Percentiles rank a stretch among this genome's conserved stretches.
These are phyloP conservation scores for Apotomis capreana DNA, from an alignment of 2,888 invertebrate genomes.

Conservation along the genomic window DNA sequence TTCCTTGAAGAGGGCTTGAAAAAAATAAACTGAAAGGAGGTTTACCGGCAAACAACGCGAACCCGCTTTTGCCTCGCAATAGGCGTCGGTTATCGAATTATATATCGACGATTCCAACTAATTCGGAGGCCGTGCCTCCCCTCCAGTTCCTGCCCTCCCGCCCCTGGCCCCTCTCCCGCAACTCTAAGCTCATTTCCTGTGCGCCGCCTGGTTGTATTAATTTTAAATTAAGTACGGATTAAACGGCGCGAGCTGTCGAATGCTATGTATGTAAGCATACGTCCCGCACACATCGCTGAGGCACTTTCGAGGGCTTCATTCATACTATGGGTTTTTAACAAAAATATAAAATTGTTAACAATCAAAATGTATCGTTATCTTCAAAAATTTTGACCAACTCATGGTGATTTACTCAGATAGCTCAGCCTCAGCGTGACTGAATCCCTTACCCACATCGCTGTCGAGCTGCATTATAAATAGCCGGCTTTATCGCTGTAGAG, in stretches of 20 bases:
- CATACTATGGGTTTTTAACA: no score
- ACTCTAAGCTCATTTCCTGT: constrained; percentile 87
- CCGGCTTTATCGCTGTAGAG: constrained; percentile 13
- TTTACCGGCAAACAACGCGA: constrained; percentile 40
- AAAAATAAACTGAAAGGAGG: constrained; percentile 39
- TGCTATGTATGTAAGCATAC: constrained; percentile 54
- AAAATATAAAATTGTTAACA: no score
- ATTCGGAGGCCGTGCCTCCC: constrained; percentile 60
- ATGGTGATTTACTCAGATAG: no score
- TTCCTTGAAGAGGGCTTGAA: constrained; percentile 24
- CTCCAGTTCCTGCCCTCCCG: constrained; percentile 42
- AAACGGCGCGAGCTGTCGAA: constrained; percentile 60
- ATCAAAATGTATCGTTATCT: no score
- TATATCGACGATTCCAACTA: constrained; percentile 63
- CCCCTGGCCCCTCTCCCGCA: constrained; percentile 57
- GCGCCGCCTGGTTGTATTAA: constrained; percentile 88
- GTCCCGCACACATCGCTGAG: constrained; percentile 29
- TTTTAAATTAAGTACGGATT: constrained; percentile 87
- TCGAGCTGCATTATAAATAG: not conserved
- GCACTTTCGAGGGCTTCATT: constrained; percentile 6
- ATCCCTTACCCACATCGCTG: no score
- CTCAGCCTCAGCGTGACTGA: no score
- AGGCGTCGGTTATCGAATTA: constrained; percentile 62
- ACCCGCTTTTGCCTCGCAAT: constrained; percentile 49
- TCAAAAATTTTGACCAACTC: no score